Evolutionary conservation across 2,797 vertebrate species (phyloP), one percentile per base, ranked within the genome.

Genomic region (Tauraco hartlaubi): DNA sequence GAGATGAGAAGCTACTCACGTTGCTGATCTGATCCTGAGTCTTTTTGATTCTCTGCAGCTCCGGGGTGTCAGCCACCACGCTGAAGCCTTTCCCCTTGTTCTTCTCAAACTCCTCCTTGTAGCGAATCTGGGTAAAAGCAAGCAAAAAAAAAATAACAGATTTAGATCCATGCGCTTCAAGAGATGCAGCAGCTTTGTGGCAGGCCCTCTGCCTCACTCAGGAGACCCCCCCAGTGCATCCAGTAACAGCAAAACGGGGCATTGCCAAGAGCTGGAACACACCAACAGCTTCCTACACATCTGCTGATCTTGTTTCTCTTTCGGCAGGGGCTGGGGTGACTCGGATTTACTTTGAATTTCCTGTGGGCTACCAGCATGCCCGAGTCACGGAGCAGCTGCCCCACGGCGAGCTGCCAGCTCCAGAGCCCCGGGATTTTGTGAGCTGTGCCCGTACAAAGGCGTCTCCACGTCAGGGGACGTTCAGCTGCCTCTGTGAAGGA

Each of bases 101-200:
- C 98, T 99, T 99, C 98, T 99, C 99, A 92, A 99, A 99, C 43
- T 99, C 99, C 97, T 99, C 99, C 98, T 98, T 99, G 98, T 99
- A 99, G 96, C 97, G 98, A 93, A 99, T 99, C 99, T 99, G 98
- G 41, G 74, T 4, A 25, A 6, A 6, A 55, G 15, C 31, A 2
- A 20, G 54, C n/a, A n/a, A n/a, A 5, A 9, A 23, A 37, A 29
- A 15, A 9, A 58, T 13, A 11, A 12, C 39, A 41, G 8, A 58
- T 25, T 58, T 25, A 35, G 9, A 21, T 3, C 41, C 63, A 5
- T 2, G 1, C 12, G 16, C 43, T 28, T 7, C 44, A 3, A 0
- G 29, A 37, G 39, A 8, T 1, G 44, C 55, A 35, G 52, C 46
- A 55, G 56, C 41, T 54, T 63, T 26, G 11, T 10, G n/a, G 2